A percentile compares a stretch with the other conserved stretches of the same genome.
Conservation (phyloP, 2,113 vertebrate species). For the Tupaia chinensis region DNA sequence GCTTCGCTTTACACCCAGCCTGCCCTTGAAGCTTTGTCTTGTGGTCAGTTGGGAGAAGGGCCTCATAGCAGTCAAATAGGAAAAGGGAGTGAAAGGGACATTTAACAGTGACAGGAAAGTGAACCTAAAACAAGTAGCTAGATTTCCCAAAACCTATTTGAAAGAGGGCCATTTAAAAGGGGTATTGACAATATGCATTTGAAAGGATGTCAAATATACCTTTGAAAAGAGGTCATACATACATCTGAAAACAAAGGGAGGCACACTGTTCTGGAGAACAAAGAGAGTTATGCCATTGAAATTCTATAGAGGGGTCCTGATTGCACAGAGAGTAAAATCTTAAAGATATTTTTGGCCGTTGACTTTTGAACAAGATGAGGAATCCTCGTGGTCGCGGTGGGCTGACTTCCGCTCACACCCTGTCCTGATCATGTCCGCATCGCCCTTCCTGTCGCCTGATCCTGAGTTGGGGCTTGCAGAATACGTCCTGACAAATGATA, state of each 20-base stretch:
- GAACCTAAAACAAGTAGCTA: conserved; percentile 24
- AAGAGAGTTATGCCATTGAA: conserved; percentile 45
- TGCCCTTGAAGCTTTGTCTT: conserved; percentile 14
- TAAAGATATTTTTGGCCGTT: conserved; percentile 46
- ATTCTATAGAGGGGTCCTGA: conserved; percentile 47
- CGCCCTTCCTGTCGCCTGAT: not conserved
- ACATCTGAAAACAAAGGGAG: conserved; percentile 55
- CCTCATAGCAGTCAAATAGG: not conserved
- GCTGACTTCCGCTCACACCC: not conserved
- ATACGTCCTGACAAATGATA: not conserved
- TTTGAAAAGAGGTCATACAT: conserved; percentile 62
- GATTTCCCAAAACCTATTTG: conserved; percentile 66
- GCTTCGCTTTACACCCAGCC: conserved; percentile 31
- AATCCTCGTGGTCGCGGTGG: not conserved
- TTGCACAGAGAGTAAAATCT: conserved; percentile 14
- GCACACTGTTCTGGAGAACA: conserved; percentile 59
- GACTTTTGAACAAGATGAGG: conserved; percentile 31
- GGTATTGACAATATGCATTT: conserved; percentile 52
- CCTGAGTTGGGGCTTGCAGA: not conserved
- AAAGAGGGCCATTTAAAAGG: conserved; percentile 56
- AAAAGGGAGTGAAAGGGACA: conserved; percentile 18
- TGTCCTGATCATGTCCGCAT: not conserved
- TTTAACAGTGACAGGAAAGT: not conserved
- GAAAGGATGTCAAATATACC: conserved; percentile 51
- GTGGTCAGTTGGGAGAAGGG: not conserved